Base-by-base conservation (phyloP, 2,797 vertebrate genomes). In the Phrynocephalus guinanensis region DNA sequence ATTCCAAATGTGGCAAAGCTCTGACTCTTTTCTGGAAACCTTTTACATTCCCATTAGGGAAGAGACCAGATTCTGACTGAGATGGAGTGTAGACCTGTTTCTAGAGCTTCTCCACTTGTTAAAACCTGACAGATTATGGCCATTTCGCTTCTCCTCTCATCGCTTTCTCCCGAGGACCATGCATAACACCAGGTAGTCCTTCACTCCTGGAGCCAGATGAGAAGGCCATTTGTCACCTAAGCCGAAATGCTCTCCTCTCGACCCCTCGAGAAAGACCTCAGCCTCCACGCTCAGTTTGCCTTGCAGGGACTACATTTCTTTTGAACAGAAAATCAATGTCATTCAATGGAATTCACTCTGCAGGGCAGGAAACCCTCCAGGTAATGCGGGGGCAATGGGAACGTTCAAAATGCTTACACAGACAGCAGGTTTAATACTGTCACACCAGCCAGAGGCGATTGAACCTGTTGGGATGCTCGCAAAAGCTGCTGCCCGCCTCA, bases 301-400 rank as follows among this genome's bases (percentile, higher is more conserved):
- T 88, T 50, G 56, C 70, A 85, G 72, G 78, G 50, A 70, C 72
- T n/a, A 79, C 68, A 63, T 86, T 89, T 89, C 88, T 86, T 70
- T 86, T 71, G 15, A 71, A 86, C 71, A 82, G 84, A 72, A 89
- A 86, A 89, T 89, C 84, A 89, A 78, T 89, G 79, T 48, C 75
- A 82, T 48, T 86, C 75, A 76, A 67, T 20, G 30, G 72, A 89
- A 89, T 82, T 89, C 79, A 78, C 88, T 82, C 88, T 82, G 48
- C 83, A 82, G 84, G 84, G 66, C 52, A 86, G 72, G 84, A 26
- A 78, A 71, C 66, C 67, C 75, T 70, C 82, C 67, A 79, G 82
- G 52, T 78, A 63, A 63, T 28, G n/a, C 16, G 24, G 67, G 77
- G 71, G 86, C 71, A 48, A 70, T 60, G 50, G 72, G 78, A 44